Evolutionary conservation across 2,888 invertebrate species (phyloP).

Genomic region (Branchipolynoe longqiensis): DNA sequence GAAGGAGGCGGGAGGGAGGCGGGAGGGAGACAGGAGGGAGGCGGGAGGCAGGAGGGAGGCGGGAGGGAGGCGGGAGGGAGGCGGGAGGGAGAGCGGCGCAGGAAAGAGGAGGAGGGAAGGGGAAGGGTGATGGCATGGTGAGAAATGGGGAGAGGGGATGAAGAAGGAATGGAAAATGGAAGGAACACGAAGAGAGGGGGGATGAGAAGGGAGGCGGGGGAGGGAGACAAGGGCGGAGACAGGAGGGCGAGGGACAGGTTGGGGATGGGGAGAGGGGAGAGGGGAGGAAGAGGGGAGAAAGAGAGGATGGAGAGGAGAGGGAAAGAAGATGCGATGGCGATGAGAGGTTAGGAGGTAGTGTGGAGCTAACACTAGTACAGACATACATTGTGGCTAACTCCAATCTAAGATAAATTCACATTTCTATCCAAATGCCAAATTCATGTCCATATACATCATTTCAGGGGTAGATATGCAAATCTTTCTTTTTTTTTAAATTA

Average conservation of each 20-base stretch:
- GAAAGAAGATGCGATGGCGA: not conserved
- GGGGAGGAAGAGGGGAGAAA: not conserved
- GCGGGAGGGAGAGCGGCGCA: not conserved
- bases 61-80: not conserved
- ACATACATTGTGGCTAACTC: too few species aligned
- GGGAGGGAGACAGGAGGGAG: not conserved
- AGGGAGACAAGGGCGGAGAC: not conserved
- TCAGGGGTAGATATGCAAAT: too few species aligned
- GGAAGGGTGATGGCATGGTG: not conserved
- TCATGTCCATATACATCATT: too few species aligned
- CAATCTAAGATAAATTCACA: too few species aligned
- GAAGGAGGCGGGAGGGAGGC: not conserved
- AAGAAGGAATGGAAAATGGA: not conserved
- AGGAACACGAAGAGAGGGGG: not conserved
- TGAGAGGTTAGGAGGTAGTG: not conserved
- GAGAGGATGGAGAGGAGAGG: not conserved
- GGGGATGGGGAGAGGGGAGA: not conserved
- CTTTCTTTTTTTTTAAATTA: too few species aligned
- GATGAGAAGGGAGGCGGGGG: not conserved
- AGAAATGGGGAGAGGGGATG: not conserved
- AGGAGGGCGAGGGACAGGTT: not conserved
- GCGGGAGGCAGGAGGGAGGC: not conserved
- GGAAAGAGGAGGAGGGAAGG: not conserved
- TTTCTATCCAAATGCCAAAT: too few species aligned
- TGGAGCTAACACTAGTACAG: too few species aligned